These are phyloP conservation scores for Homarus americanus DNA, from an alignment of 1,140 invertebrate genomes.

Conservation along the genomic window DNA sequence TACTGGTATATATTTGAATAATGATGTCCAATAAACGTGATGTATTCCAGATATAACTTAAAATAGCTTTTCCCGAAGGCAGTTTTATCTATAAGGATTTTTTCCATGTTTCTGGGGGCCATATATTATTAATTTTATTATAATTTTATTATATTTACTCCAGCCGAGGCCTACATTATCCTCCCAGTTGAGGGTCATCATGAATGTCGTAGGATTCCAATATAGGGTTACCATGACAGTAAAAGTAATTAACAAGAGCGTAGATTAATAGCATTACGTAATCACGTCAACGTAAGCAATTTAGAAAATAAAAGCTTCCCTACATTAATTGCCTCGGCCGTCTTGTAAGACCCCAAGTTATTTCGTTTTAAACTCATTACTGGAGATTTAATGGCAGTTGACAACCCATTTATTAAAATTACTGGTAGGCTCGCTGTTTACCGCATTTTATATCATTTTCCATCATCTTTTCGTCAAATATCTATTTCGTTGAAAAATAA, in stretches of 20 bases:
- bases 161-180: background rate
- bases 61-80: background rate
- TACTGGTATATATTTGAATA: background rate
- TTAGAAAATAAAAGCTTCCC: background rate
- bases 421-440: background rate
- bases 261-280: background rate
- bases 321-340: background rate
- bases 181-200: background rate
- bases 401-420: background rate
- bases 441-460: slow-evolving; percentile 11
- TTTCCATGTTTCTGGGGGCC: background rate
- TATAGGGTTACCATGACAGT: background rate
- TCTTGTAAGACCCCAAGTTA: too few relatives aligned
- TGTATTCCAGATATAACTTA: background rate
- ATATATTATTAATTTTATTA: background rate
- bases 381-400: background rate
- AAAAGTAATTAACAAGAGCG: background rate
- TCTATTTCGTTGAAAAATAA: slow-evolving; percentile 58
- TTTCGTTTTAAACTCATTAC: background rate
- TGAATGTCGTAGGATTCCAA: background rate
- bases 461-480: background rate
- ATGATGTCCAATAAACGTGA: background rate
- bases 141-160: background rate
- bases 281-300: background rate
- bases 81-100: background rate